Percentiles rank a stretch among this genome's conserved stretches.
Evolutionary conservation across 1,140 invertebrate genomes (phyloP).

Genomic region (Hyphantria cunea): DNA sequence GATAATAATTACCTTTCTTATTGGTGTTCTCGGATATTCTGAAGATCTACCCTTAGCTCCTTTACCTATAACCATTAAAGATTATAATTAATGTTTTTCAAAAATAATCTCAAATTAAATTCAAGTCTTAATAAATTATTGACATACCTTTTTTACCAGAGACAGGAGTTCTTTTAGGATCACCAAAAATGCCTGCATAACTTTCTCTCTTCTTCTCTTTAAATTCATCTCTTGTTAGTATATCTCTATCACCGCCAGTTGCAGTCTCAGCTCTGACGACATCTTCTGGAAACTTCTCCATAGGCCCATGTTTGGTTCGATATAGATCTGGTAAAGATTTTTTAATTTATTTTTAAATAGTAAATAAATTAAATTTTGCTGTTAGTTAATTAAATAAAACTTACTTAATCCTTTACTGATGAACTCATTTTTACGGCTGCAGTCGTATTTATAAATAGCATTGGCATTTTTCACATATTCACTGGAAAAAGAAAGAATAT

Average conservation of each 20-base stretch:
- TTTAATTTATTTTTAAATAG: neutral
- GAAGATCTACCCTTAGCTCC: constrained; percentile 38
- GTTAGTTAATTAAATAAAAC: constrained; percentile 47
- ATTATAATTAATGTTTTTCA: neutral
- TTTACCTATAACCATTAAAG: constrained; percentile 36
- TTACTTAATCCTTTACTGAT: constrained; percentile 90
- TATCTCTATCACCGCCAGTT: constrained; percentile 86
- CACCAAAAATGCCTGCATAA: constrained; percentile 82
- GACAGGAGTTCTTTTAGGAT: constrained; percentile 66
- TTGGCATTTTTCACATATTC: constrained; percentile 89
- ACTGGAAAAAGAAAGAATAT: constrained; percentile 81
- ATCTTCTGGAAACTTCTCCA: constrained; percentile 89
- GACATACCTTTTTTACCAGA: constrained; percentile 56
- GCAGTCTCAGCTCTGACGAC: constrained; percentile 86
- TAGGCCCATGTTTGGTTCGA: constrained; percentile 84
- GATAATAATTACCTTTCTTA: constrained; percentile 53
- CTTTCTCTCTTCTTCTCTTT: constrained; percentile 83
- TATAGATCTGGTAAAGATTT: constrained; percentile 59
- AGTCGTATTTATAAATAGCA: constrained; percentile 89
- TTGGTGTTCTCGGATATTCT: constrained; percentile 47
- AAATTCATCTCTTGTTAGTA: constrained; percentile 84
- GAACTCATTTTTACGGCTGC: constrained; percentile 88
- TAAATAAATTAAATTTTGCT: neutral
- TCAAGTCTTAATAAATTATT: neutral
- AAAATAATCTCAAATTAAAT: neutral